Evolutionary conservation across 2,888 invertebrate genomes (phyloP).

Genomic region (Metallyticus violacea): DNA sequence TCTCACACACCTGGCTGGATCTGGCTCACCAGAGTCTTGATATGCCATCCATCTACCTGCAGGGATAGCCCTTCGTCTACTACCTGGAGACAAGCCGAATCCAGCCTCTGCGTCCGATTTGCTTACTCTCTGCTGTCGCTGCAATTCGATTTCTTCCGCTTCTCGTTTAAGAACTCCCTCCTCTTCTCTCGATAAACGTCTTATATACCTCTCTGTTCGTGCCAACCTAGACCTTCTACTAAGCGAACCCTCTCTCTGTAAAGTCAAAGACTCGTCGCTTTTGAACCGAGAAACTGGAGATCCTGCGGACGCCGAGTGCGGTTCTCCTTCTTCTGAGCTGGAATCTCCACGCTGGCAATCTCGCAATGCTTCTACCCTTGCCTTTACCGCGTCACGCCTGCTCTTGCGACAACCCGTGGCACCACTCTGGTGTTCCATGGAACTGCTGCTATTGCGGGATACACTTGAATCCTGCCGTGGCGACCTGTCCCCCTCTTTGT

Average conservation of each 20-base stretch:
- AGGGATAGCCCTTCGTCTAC: neutral
- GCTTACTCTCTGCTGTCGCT: constrained; percentile 37
- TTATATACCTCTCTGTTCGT: constrained; percentile 76
- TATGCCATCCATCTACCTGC: constrained; percentile 35
- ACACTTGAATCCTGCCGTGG: constrained; percentile 36
- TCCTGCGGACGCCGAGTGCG: neutral
- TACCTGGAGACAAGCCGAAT: neutral
- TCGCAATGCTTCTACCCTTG: constrained; percentile 64
- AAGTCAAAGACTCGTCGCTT: constrained; percentile 28
- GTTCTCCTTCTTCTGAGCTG: constrained; percentile 65
- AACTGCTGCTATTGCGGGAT: constrained; percentile 39
- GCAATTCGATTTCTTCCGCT: constrained; percentile 44
- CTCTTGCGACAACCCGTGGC: constrained; percentile 51
- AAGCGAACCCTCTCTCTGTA: constrained; percentile 55
- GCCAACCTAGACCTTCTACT: constrained; percentile 68
- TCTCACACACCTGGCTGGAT: constrained; percentile 11
- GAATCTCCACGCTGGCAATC: constrained; percentile 59
- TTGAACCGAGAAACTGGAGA: constrained; percentile 40
- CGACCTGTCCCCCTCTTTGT: neutral
- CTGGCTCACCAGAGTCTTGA: constrained; percentile 31
- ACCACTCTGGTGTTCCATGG: constrained; percentile 39
- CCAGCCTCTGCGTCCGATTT: constrained; percentile 43
- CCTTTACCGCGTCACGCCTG: constrained; percentile 61
- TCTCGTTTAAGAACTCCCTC: constrained; percentile 58
- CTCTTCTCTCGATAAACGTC: constrained; percentile 69